Evolutionary conservation across 1,140 invertebrate genomes (phyloP), one percentile per base, ranked within the genome.

Genomic region (Drosophila serrata): DNA sequence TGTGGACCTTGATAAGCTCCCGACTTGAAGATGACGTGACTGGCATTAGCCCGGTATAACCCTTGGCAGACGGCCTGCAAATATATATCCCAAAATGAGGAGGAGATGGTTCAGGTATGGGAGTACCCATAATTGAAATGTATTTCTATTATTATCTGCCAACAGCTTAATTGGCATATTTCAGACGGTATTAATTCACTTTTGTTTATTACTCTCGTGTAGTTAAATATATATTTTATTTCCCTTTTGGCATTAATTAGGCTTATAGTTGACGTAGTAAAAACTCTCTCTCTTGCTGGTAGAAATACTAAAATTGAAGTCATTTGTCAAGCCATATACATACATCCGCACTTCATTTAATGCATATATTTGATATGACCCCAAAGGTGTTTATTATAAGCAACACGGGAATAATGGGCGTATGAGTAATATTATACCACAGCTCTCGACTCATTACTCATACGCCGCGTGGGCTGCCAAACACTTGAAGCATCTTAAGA

Each of bases 381-480:
- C 75, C 65, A 63, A 88, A 88, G 84, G 84, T 88, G 84, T 88
- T 88, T 84, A 81, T 88, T 88, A 88, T 88, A 81, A 81, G 84
- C 85, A 74, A 72, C 84, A 59, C 68, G 84, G 85, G 84, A 88
- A 88, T 88, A 88, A 84, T 82, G 73, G 70, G 77, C 73, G 85
- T 55, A 90, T 88, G 82, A 88, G 85, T 88, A 84, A 88, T 88
- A 90, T 90, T 69, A 59, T 59, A 62, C 76, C 56, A 43, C 74
- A 48, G 37, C 68, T 60, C 80, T 60, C 84, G 59, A 43, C 65
- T 72, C 73, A 88, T 88, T 81, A 84, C 84, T 88, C 84, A 88
- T 88, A 84, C 76, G 85, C 65, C 27, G 46, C 58, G 68, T 59
- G 48, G 70, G 42, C 70, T 45, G 49, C 35, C 63, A 77, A 80